Evolutionary conservation across 2,113 vertebrate genomes (phyloP), one percentile per base, ranked within the genome.

Genomic region (Cryptotis parvus): DNA sequence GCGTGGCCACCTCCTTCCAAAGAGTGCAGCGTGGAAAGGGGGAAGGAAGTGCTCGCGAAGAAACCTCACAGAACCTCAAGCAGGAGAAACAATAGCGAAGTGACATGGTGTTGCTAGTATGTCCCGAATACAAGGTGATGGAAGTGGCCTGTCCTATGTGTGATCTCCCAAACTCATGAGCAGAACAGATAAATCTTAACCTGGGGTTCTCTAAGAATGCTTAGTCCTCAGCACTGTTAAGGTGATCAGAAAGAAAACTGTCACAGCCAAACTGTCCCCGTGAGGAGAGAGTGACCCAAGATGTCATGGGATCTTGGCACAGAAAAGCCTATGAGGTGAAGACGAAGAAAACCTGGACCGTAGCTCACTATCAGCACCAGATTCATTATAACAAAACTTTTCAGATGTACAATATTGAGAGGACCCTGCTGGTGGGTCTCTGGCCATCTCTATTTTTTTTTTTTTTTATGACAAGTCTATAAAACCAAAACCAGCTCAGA

Each of bases 401-500:
- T 20, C 16, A 76, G 11, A 52, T 1, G 14, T 29, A 61, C 74
- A 77, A 75, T 26, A 41, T 66, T 39, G 31, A 78, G 41, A 26
- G 14, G 41, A 80, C 37, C 22, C 15, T 29, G 49, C 66, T 22
- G 26, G 4, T 1, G 26, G 79, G 37, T 29, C 10, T 2, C 10
- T 9, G 29, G 65, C 22, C 61, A 22, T 29, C 52, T 41, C 52
- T 72, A 29, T 70, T 27, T 29, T 3, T 0, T 74, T 72, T 29
- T 70, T 27, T 29, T 3, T 0, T 74, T 45, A 75, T 4, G 68
- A 37, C 14, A 52, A 29, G 63, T 84, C 69, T 27, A 16, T 15
- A 70, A 68, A 39, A 33, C n/a, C 26, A 22, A 75, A 81, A 77
- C 26, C 31, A 18, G 69, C 74, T 84, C 72, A 63, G 78, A 90